Conservation (phyloP, 2,797 vertebrate genomes). For the Galagoides demidoff region DNA sequence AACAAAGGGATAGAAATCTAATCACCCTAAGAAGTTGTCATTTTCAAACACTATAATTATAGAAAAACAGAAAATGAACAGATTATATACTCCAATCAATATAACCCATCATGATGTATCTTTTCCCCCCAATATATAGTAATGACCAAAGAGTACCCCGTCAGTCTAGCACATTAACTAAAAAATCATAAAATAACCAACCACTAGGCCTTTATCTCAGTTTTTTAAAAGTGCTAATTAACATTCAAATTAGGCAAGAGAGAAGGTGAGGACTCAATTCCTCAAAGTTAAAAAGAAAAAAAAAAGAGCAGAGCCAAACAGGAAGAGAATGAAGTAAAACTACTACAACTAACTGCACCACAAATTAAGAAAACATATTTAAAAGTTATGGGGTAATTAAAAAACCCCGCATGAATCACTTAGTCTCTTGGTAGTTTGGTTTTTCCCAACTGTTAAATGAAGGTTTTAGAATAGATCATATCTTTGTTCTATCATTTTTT, state of each 20-base stretch:
- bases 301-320: neutral
- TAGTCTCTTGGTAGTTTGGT: neutral
- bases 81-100: neutral
- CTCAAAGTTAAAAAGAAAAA: neutral
- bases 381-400: neutral
- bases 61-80: slow-evolving; percentile 28
- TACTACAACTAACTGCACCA: neutral
- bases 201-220: neutral
- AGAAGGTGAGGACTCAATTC: neutral
- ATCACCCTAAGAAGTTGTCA: neutral
- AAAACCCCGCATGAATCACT: neutral
- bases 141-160: neutral
- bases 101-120: neutral
- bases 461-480: neutral
- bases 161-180: neutral
- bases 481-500: neutral
- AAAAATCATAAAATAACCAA: neutral
- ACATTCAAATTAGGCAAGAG: neutral
- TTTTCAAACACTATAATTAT: neutral
- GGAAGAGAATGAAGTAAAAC: neutral
- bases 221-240: neutral
- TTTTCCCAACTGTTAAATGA: slow-evolving; percentile 34
- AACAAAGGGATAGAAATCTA: neutral
- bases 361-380: slow-evolving; percentile 28
- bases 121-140: neutral